These are phyloP conservation scores for Elephas maximus DNA, from an alignment of 2,113 vertebrate genomes.

Conservation along the genomic window DNA sequence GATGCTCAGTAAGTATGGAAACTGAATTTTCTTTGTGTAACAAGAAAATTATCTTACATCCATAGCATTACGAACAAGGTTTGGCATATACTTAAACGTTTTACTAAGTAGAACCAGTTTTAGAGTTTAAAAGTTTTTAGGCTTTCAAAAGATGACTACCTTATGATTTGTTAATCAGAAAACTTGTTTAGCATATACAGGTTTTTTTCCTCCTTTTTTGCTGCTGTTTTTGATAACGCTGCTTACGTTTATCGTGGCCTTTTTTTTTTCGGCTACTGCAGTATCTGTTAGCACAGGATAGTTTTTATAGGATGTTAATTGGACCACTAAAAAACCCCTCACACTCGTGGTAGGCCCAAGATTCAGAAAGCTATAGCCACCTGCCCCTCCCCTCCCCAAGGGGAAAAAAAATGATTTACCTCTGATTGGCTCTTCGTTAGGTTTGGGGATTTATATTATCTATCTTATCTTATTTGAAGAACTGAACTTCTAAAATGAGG, in stretches of 20 bases:
- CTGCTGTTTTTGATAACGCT: slow-evolving; percentile 13
- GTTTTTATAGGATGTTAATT: slow-evolving; percentile 12
- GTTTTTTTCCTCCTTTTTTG: background rate
- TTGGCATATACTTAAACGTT: background rate
- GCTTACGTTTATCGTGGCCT: background rate
- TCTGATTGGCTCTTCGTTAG: background rate
- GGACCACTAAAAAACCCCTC: background rate
- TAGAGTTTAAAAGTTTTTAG: slow-evolving; percentile 42
- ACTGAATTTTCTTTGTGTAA: slow-evolving; percentile 56
- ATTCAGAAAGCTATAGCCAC: background rate
- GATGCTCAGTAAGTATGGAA: slow-evolving; percentile 48
- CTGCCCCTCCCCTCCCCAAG: too few species aligned
- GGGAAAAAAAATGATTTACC: background rate
- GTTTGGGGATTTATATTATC: background rate
- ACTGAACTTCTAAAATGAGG: slow-evolving; percentile 50
- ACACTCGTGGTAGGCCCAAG: background rate
- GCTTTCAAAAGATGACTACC: slow-evolving; percentile 12
- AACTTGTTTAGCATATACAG: background rate
- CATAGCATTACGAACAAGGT: background rate
- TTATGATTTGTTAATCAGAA: slow-evolving; percentile 59
- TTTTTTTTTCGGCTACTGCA: background rate
- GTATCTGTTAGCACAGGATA: background rate
- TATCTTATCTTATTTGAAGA: slow-evolving; percentile 48
- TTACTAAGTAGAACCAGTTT: background rate
- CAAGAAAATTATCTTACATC: background rate